Percentiles rank a stretch among this genome's conserved stretches.
phyloP scores from a whole-genome alignment of 35 echinoderm and acorn worm species.

The Ptychodera flava region DNA sequence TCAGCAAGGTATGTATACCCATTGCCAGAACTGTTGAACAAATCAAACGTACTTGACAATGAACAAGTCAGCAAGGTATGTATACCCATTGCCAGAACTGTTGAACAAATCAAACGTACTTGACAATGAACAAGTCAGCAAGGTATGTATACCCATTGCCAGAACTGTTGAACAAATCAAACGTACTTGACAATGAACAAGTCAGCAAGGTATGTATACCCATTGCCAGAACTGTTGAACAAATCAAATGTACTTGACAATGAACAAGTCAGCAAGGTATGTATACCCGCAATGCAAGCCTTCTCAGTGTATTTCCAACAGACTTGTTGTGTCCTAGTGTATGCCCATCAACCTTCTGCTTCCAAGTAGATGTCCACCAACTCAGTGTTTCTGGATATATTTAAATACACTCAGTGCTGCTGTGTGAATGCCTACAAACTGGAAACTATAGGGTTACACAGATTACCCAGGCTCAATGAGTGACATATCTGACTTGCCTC shows the following conservation, averaged over 20 bases:
- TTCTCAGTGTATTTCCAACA: too few species aligned
- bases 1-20: conserved; percentile 57
- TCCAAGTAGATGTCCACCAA: too few species aligned
- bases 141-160: conserved; percentile 33
- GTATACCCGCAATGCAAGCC: background rate
- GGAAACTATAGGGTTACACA: too few species aligned
- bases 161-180: conserved; percentile 49
- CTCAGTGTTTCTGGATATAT: too few species aligned
- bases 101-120: conserved; percentile 62
- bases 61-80: conserved; percentile 69
- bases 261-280: conserved; percentile 69
- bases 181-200: conserved; percentile 43
- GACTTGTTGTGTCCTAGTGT: too few species aligned
- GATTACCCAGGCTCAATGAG: too few species aligned
- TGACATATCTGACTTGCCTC: too few species aligned
- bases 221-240: conserved; percentile 21
- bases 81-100: background rate
- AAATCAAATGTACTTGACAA: conserved; percentile 54
- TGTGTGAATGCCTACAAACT: too few species aligned
- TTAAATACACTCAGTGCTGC: too few species aligned
- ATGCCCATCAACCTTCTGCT: too few species aligned
- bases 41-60: conserved; percentile 49
- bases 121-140: conserved; percentile 44
- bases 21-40: conserved; percentile 26
- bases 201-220: conserved; percentile 58